Base-by-base conservation (phyloP, 2,797 vertebrate species). In the Myotis vivesi region DNA sequence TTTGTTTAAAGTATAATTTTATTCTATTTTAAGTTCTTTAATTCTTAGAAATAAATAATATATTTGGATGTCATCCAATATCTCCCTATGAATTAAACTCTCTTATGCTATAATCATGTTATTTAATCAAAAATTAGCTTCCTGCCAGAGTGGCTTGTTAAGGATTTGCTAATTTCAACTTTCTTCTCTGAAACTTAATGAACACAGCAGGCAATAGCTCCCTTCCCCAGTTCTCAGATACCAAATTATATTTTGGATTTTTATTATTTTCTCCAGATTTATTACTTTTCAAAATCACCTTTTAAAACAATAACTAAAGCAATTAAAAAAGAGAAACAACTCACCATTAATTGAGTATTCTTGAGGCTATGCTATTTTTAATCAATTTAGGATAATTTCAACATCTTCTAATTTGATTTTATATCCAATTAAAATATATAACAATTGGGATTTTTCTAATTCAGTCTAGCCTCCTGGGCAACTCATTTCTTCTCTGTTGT, bases 41-140 rank as follows among this genome's bases (percentile, higher is more conserved):
- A 94, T 87, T 89, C 41, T 97, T 87, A 91, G 57, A 91, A 96
- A 89, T 91, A 91, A 94, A 68, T 68, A 91, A 88, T 77, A 68
- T 87, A 91, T 75, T 96, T 96, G 89, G 93, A 95, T 90, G 12
- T 23, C 41, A 68, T 93, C 81, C 89, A 97, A 12, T 82, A 90
- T 83, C 77, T 95, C 92, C 62, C 62, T 87, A 44, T 83, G 81
- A 95, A 81, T 94, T 96, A 96, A 97, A 87, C 51, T 92, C 73
- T 33, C 44, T 87, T 71, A 89, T 83, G 92, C 68, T 88, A 59
- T 82, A 96, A 95, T 96, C 94, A 94, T 73, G 81, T 86, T 92
- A 95, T 96, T 96, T 97, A 97, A 95, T 96, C 41, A 97, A 95
- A 97, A 95, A 86, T 93, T 97, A 95, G 96, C 94, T 97, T 97